Evolutionary conservation across 2,113 vertebrate genomes (phyloP).

Genomic region (Elanus axillaris): DNA sequence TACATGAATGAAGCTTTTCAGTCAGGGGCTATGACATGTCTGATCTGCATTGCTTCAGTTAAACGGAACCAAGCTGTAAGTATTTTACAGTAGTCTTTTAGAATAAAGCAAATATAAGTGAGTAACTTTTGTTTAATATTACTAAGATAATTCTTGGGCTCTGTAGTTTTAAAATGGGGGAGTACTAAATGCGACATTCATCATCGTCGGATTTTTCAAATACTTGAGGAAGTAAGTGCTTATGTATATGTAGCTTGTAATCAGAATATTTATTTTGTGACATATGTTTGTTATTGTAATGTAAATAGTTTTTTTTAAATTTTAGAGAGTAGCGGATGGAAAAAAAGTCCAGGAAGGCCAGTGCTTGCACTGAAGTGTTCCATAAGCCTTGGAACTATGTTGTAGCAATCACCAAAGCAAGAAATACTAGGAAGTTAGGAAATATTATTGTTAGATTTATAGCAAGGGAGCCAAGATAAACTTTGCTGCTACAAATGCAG

Average conservation of each 20-base stretch:
- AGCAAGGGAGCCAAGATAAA: background rate
- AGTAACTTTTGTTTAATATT: background rate
- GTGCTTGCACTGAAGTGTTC: background rate
- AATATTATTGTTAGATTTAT: background rate
- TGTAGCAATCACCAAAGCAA: background rate
- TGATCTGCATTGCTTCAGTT: constrained; percentile 95
- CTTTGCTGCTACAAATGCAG: background rate
- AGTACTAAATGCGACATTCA: background rate
- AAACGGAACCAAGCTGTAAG: constrained; percentile 92
- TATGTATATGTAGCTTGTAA: background rate
- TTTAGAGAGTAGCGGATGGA: background rate
- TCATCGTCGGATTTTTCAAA: background rate
- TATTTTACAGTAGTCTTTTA: constrained; percentile 1
- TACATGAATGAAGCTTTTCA: constrained; percentile 93
- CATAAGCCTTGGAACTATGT: background rate
- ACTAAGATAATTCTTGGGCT: background rate
- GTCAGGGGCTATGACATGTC: constrained; percentile 89
- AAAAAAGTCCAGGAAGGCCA: background rate
- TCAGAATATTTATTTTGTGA: background rate
- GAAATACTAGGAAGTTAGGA: background rate
- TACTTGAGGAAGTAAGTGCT: background rate
- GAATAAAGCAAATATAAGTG: background rate
- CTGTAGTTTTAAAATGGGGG: background rate
- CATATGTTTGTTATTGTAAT: background rate
- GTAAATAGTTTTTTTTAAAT: background rate